Evolutionary conservation across 2,113 vertebrate genomes (phyloP).

Genomic region (Aphelocoma coerulescens): DNA sequence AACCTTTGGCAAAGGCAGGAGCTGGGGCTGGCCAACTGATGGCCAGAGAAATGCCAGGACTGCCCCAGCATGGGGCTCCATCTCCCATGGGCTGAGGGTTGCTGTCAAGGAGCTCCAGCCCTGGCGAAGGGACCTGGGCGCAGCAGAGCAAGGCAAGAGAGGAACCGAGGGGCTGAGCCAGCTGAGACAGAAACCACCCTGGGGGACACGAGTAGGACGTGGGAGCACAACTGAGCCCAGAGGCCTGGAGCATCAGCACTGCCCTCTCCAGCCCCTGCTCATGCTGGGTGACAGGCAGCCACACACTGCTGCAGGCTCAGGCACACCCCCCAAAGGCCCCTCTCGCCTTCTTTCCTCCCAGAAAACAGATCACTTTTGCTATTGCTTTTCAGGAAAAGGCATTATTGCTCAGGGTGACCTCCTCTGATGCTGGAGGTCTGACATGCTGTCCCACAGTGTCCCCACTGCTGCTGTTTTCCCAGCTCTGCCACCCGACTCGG

Average conservation of each 20-base stretch:
- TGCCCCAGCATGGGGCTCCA: background rate
- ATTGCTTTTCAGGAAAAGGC: background rate
- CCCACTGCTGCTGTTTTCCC: background rate
- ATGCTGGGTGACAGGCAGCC: background rate
- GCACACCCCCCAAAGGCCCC: background rate
- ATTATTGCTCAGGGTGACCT: background rate
- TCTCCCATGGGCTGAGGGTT: background rate
- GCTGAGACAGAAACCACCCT: background rate
- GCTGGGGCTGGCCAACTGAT: background rate
- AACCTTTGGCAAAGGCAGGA: background rate
- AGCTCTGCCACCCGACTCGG: rapidly evolving
- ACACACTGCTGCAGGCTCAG: background rate
- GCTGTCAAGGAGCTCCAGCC: background rate
- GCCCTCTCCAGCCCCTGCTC: background rate
- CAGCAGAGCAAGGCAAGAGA: background rate
- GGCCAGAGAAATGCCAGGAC: background rate
- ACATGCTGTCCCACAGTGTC: background rate
- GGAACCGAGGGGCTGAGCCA: rapidly evolving
- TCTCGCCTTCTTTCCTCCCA: background rate
- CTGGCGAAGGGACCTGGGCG: rapidly evolving
- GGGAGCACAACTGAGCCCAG: background rate
- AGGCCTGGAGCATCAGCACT: background rate
- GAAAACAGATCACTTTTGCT: background rate
- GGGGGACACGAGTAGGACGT: rapidly evolving
- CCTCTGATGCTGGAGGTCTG: background rate